A percentile compares a stretch with the other conserved stretches of the same genome.
Conservation (phyloP, 2,888 invertebrate species). For the Tipula lateralis region DNA sequence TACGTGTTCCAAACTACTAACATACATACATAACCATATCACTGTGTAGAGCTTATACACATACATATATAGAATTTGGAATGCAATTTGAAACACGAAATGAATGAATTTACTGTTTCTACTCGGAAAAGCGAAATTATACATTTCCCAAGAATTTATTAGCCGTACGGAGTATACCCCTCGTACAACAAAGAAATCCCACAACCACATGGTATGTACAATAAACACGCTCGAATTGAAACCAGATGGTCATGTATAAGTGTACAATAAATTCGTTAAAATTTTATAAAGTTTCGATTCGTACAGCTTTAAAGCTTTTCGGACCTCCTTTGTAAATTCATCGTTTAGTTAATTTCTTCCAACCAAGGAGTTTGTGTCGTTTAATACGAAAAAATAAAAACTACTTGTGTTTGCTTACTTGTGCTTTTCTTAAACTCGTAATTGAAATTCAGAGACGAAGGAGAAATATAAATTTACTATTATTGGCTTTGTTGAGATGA, state of each 20-base stretch:
- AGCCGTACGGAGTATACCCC: background rate
- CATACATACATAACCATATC: background rate
- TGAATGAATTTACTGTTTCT: background rate
- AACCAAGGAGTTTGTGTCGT: background rate
- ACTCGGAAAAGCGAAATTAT: background rate
- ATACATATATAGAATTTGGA: background rate
- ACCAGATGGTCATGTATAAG: background rate
- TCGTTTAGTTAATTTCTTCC: no score
- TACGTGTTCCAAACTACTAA: background rate
- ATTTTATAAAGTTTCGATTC: background rate
- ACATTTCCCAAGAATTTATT: background rate
- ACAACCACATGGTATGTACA: background rate
- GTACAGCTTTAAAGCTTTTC: no score
- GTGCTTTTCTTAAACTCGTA: background rate
- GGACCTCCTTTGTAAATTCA: no score
- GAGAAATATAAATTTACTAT: background rate
- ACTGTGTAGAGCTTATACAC: background rate
- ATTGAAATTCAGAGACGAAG: background rate
- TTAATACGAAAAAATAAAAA: background rate
- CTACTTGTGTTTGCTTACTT: background rate
- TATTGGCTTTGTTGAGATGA: background rate
- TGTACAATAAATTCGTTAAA: background rate
- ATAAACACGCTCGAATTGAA: background rate
- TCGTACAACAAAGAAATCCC: background rate
- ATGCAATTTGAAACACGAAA: background rate